Conservation (phyloP, 2,888 invertebrate species). For the Spialia ferax region DNA sequence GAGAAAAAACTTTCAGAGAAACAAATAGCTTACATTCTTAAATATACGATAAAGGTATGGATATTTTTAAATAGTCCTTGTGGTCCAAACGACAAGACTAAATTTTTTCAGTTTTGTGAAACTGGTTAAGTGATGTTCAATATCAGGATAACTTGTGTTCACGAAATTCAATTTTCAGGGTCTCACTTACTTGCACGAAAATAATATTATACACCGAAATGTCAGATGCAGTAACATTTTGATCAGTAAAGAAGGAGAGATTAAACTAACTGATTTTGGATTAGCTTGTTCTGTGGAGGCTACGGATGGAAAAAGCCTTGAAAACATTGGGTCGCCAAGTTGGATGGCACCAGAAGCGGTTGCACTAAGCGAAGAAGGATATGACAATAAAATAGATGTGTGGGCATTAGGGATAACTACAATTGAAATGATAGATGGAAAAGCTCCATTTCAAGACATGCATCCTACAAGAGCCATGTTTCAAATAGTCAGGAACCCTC, state of each 20-base stretch:
- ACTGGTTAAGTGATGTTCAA: too few species aligned
- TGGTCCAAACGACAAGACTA: too few species aligned
- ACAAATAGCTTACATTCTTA: constrained; percentile 95
- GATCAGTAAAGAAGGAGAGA: constrained; percentile 93
- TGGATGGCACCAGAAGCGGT: constrained; percentile 98
- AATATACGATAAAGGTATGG: constrained; percentile 94
- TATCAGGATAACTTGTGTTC: too few species aligned
- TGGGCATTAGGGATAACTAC: constrained; percentile 97
- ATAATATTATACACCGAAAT: constrained; percentile 95
- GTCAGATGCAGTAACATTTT: constrained; percentile 96
- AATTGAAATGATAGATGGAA: constrained; percentile 96
- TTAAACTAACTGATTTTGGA: constrained; percentile 97
- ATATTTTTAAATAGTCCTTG: too few species aligned
- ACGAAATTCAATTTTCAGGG: too few species aligned
- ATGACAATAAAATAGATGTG: constrained; percentile 94
- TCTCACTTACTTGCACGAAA: constrained; percentile 93
- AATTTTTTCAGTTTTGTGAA: too few species aligned
- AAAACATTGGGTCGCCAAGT: constrained; percentile 94
- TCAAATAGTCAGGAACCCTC: constrained; percentile 96
- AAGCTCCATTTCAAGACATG: constrained; percentile 94
- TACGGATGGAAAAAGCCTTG: constrained; percentile 85
- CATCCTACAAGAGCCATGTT: constrained; percentile 97
- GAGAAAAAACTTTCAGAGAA: constrained; percentile 94
- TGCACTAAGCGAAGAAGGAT: constrained; percentile 86
- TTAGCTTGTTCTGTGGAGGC: constrained; percentile 89